Conservation (phyloP, 2,113 vertebrate genomes). For the Myocastor coypus region DNA sequence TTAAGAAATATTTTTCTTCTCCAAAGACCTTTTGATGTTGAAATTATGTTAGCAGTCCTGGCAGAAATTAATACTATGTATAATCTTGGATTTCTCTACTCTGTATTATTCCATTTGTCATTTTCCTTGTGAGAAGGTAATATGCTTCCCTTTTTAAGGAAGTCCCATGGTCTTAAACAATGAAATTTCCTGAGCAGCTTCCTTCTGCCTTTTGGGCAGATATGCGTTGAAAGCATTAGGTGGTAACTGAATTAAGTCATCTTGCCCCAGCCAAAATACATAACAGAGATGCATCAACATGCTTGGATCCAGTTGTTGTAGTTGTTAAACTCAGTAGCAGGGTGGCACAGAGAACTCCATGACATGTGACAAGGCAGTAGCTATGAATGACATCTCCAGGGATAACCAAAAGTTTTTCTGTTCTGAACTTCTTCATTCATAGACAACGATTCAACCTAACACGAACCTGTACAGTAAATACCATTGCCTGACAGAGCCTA, state of each 20-base stretch:
- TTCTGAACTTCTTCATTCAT: background rate
- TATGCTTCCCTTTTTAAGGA: constrained; percentile 45
- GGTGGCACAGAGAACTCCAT: background rate
- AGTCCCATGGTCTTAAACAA: constrained; percentile 20
- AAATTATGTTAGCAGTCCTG: constrained; percentile 24
- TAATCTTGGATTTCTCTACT: background rate
- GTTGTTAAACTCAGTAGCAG: background rate
- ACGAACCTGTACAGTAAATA: background rate
- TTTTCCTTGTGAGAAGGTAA: background rate
- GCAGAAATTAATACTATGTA: constrained; percentile 45
- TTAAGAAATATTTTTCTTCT: constrained; percentile 60
- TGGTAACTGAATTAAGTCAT: constrained; percentile 34
- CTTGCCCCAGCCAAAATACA: background rate
- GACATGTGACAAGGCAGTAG: background rate
- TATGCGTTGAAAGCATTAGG: background rate
- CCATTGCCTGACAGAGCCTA: background rate
- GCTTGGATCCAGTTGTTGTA: constrained; percentile 15
- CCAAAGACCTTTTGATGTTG: constrained; percentile 27
- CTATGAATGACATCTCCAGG: background rate
- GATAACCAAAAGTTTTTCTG: background rate
- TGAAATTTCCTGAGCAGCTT: background rate
- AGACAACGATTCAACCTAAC: background rate
- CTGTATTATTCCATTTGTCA: constrained; percentile 2
- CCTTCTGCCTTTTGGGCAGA: constrained; percentile 35
- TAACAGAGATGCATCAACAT: background rate